Conservation (phyloP, 1,140 invertebrate species). For the Leptinotarsa defecta region DNA sequence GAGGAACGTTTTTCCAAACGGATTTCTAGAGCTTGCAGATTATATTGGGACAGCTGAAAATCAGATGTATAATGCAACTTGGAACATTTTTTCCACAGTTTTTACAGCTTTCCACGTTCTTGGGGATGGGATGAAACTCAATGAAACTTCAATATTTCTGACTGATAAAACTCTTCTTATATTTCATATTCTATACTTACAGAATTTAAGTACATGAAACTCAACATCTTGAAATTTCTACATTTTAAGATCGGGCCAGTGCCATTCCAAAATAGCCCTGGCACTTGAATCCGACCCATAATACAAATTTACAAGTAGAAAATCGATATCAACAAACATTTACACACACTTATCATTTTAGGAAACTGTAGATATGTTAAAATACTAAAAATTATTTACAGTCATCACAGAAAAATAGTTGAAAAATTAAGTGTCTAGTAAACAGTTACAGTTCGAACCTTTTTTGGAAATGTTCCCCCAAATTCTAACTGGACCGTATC, state of each 20-base stretch:
- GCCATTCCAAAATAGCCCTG: constrained; percentile 16
- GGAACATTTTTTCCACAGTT: too few relatives aligned
- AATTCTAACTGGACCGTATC: neutral
- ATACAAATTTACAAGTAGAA: constrained; percentile 39
- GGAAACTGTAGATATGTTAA: constrained; percentile 32
- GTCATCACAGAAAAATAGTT: constrained; percentile 27
- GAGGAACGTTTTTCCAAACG: too few relatives aligned
- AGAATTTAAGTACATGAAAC: constrained; percentile 43
- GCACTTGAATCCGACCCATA: constrained; percentile 4
- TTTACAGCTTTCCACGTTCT: too few relatives aligned
- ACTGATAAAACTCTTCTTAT: constrained; percentile 27
- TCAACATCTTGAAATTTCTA: constrained; percentile 41
- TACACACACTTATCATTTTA: constrained; percentile 31
- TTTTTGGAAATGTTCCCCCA: too few relatives aligned
- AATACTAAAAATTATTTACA: constrained; percentile 26
- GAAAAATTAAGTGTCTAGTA: neutral
- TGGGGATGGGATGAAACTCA: neutral
- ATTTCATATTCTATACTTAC: constrained; percentile 27
- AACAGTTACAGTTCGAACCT: too few relatives aligned
- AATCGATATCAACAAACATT: constrained; percentile 36
- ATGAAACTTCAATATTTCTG: neutral
- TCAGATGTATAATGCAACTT: too few relatives aligned
- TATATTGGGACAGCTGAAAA: too few relatives aligned
- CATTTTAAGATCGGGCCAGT: constrained; percentile 30
- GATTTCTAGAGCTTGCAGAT: too few relatives aligned